A percentile compares a stretch with the other conserved stretches of the same genome.
Evolutionary conservation across 2,888 invertebrate species (phyloP).

Genomic region (Drosophila aldrichi): DNA sequence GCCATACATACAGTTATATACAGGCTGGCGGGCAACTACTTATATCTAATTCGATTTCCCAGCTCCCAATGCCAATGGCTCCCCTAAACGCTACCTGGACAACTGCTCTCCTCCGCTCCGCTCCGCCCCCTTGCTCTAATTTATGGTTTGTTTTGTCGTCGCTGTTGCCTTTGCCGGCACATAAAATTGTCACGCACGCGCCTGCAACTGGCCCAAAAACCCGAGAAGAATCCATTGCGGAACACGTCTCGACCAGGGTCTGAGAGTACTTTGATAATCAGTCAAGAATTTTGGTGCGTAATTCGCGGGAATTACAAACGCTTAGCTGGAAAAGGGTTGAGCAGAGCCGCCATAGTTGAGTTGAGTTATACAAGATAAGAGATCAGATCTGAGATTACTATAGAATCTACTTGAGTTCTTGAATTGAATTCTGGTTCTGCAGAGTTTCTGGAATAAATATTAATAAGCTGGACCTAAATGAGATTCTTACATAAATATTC

Average conservation of each 20-base stretch:
- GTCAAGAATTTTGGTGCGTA: constrained; percentile 26
- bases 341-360: neutral
- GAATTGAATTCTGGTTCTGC: neutral
- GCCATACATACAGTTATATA: constrained; percentile 19
- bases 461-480: neutral
- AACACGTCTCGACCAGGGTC: constrained; percentile 35
- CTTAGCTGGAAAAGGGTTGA: constrained; percentile 50
- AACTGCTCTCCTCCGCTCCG: neutral
- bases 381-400: constrained; percentile 10
- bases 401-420: neutral
- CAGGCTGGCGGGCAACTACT: constrained; percentile 50
- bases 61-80: constrained; percentile 19
- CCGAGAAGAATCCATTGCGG: constrained; percentile 45
- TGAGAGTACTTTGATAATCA: constrained; percentile 41
- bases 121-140: constrained; percentile 47
- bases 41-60: constrained; percentile 71
- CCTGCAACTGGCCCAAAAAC: constrained; percentile 31
- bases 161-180: constrained; percentile 48
- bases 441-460: neutral
- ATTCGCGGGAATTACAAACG: constrained; percentile 42
- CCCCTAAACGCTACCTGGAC: constrained; percentile 28
- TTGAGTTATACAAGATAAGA: neutral
- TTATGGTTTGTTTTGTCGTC: constrained; percentile 71
- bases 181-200: constrained; percentile 70
- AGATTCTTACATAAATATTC: neutral